Percentiles rank a stretch among this genome's conserved stretches.
phyloP scores from a whole-genome alignment of 2,113 vertebrate genomes.

The Calonectris borealis region DNA sequence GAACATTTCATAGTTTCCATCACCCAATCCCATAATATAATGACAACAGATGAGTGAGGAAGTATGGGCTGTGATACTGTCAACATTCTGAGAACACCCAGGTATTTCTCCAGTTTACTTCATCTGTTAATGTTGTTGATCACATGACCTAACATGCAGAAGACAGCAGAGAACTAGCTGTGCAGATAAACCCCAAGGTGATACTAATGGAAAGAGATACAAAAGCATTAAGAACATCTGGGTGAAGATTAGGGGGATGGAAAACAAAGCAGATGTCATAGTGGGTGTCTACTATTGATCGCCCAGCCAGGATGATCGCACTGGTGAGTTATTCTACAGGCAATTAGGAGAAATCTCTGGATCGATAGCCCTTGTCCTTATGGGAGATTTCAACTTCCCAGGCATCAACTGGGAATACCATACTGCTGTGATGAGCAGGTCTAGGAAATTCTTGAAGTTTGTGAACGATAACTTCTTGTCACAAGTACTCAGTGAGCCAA shows the following conservation, averaged over 20 bases:
- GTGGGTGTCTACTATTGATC: not conserved
- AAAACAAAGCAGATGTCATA: not conserved
- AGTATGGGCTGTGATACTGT: not conserved
- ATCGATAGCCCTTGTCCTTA: not conserved
- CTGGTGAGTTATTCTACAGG: not conserved
- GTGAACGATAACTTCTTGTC: no score
- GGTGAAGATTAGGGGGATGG: not conserved
- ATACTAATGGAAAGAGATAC: not conserved
- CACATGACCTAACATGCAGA: not conserved
- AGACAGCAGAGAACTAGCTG: not conserved
- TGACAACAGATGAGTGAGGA: not conserved
- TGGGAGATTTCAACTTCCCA: not conserved
- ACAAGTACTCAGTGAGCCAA: no score
- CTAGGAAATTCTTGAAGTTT: not conserved
- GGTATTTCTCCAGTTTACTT: not conserved
- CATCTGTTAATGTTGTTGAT: not conserved
- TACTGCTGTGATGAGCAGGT: not conserved
- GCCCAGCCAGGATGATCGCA: not conserved
- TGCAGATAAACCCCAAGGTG: not conserved
- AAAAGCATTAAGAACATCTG: not conserved
- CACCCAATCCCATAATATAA: not conserved
- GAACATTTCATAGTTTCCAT: not conserved
- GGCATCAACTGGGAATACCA: not conserved
- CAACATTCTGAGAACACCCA: not conserved
- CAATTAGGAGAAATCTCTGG: not conserved